Percentiles rank a stretch among this genome's conserved stretches.
Conservation (phyloP, 2,888 invertebrate species). For the Aradus depressus region DNA sequence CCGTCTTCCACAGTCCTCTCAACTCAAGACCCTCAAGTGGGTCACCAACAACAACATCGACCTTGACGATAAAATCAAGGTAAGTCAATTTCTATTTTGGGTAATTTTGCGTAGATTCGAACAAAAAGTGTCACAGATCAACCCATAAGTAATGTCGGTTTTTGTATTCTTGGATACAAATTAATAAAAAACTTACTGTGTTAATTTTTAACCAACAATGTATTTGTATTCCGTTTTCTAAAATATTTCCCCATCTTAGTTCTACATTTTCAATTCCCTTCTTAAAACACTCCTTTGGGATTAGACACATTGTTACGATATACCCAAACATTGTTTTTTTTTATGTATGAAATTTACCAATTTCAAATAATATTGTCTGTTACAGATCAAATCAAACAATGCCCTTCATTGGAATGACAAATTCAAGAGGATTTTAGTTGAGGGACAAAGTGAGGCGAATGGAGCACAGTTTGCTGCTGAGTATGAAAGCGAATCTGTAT, state of each 20-base stretch:
- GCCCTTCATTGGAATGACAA: constrained; percentile 43
- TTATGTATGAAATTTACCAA: not conserved
- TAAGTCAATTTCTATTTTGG: too few species aligned
- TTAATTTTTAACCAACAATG: not conserved
- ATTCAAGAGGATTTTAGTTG: constrained; percentile 38
- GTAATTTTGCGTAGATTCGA: too few species aligned
- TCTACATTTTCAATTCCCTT: not conserved
- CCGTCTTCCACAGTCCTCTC: constrained; percentile 23
- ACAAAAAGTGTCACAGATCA: too few species aligned
- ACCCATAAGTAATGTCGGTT: constrained; percentile 4
- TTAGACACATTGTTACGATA: too few species aligned
- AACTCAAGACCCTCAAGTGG: constrained; percentile 26
- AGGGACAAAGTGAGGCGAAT: constrained; percentile 23
- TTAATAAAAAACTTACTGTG: not conserved
- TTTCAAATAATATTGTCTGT: constrained; percentile 15
- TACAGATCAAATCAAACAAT: constrained; percentile 35
- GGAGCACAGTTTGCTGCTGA: constrained; percentile 23
- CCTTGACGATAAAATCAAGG: constrained; percentile 18
- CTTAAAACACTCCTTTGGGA: not conserved
- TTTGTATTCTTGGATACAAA: not conserved
- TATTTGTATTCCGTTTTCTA: not conserved
- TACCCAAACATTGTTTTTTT: not conserved
- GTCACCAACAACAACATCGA: constrained; percentile 22
- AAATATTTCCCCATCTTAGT: not conserved
- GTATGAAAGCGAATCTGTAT: constrained; percentile 25